These are phyloP conservation scores for Pachypsylla venusta DNA, from an alignment of 1,140 invertebrate genomes.

Conservation along the genomic window DNA sequence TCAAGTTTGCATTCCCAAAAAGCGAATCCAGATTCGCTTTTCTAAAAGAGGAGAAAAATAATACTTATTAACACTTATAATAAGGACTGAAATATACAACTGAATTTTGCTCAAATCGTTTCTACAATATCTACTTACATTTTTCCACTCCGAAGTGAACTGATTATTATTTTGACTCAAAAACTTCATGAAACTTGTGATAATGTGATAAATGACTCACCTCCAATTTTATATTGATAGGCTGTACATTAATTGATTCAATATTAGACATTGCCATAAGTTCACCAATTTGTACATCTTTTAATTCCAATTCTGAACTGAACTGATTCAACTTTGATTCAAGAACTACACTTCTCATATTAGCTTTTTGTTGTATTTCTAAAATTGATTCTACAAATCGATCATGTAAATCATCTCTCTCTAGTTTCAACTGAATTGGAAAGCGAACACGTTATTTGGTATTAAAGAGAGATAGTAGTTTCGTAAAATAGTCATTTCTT, in stretches of 20 bases:
- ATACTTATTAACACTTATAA: too few species aligned
- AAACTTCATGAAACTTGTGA: background rate
- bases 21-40: too few species aligned
- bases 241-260: conserved; percentile 39
- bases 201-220: conserved; percentile 27
- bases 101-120: too few species aligned
- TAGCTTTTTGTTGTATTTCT: conserved; percentile 70
- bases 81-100: too few species aligned
- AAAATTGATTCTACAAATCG: conserved; percentile 66
- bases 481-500: too few species aligned
- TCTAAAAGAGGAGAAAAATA: too few species aligned
- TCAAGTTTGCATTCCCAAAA: too few species aligned
- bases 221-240: conserved; percentile 45
- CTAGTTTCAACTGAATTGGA: conserved; percentile 40
- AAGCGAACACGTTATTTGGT: background rate
- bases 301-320: conserved; percentile 48
- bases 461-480: background rate
- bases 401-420: conserved; percentile 60
- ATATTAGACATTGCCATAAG: conserved; percentile 43
- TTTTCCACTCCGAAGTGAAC: too few species aligned
- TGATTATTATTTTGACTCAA: background rate
- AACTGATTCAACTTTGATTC: conserved; percentile 56
- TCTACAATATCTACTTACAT: too few species aligned
- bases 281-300: conserved; percentile 49
- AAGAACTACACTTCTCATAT: conserved; percentile 53